Conservation (phyloP, 2,888 invertebrate genomes). For the Cryptocheilus praepositus region DNA sequence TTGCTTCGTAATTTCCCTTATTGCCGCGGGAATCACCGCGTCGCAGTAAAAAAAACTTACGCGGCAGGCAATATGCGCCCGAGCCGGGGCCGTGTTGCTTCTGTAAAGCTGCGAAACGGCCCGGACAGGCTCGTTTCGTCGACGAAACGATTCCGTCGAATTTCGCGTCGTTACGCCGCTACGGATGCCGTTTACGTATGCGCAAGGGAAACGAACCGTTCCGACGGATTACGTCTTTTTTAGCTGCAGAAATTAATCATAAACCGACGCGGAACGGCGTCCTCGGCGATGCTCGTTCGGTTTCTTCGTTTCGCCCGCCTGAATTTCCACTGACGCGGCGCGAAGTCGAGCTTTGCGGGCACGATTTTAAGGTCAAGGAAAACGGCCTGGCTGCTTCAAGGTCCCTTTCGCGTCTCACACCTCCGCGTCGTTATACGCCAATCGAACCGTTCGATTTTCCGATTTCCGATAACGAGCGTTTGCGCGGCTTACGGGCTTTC, state of each 20-base stretch:
- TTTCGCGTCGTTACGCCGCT: not conserved
- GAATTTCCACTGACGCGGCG: not conserved
- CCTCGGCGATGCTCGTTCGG: not conserved
- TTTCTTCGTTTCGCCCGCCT: not conserved
- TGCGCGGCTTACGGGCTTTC: too few relatives aligned
- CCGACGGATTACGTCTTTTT: slow-evolving; percentile 6
- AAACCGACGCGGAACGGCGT: not conserved
- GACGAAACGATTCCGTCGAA: not conserved
- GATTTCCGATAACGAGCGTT: slow-evolving; percentile 6
- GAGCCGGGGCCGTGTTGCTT: too few relatives aligned
- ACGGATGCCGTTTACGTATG: not conserved
- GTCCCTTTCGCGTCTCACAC: not conserved
- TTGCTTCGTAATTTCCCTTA: slow-evolving; percentile 20
- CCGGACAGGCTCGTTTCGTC: too few relatives aligned
- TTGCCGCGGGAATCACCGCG: slow-evolving; percentile 5
- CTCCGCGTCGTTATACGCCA: not conserved
- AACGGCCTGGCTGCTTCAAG: not conserved
- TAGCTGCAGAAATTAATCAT: not conserved
- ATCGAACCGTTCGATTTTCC: slow-evolving; percentile 1
- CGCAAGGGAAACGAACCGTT: not conserved
- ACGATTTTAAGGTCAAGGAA: slow-evolving; percentile 37
- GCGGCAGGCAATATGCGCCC: slow-evolving; percentile 19
- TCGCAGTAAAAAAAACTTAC: slow-evolving; percentile 31
- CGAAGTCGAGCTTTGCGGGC: not conserved
- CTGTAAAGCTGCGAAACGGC: too few relatives aligned